Base-by-base conservation (phyloP, 2,113 vertebrate species). In the Lates calcarifer region DNA sequence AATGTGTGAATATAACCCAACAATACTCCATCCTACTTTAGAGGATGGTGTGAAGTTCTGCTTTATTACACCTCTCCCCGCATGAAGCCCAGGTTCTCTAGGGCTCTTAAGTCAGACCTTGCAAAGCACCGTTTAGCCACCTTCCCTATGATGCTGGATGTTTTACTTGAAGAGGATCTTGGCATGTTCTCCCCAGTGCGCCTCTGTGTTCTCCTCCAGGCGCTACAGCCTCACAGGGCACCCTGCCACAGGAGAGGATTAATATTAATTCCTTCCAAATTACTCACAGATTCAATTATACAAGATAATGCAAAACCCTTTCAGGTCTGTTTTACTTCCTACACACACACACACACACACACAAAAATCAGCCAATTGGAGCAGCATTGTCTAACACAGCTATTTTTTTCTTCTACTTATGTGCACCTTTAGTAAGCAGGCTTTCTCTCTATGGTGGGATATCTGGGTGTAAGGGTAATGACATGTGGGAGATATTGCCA, bases 261-360 rank as follows among this genome's bases (percentile, higher is more conserved):
- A 88, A 90, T 90, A 91, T 87, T 87, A 80, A 93, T 90, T 86
- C 82, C 72, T 71, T 81, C 47, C 73, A 66, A 90, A 81, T 92
- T 85, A 86, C 83, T 79, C 66, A 65, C 13, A 77, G 71, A 93
- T 87, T 93, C 79, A 90, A 81, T 91, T 94, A 89, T 71, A 69
- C 79, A 80, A 70, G 88, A 92, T 86, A 88, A 93, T 87, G 68
- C 79, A 90, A 92, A 62, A 75, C 69, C 81, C 64, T 86, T 90
- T 80, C 63, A 49, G 81, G 79, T 87, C 85, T 82, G 47, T 73
- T 81, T 68, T 86, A 75, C 72, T 62, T 74, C 63, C 56, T 78
- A 14, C 43, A 74, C 28, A 70, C 45, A 67, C 22, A 74, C 8
- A 14, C 3, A 33, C 39, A 15, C 11, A 24, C 64, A 37, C n/a